These are phyloP conservation scores for Coenonympha arcania DNA, from an alignment of 2,888 invertebrate genomes.

Conservation along the genomic window DNA sequence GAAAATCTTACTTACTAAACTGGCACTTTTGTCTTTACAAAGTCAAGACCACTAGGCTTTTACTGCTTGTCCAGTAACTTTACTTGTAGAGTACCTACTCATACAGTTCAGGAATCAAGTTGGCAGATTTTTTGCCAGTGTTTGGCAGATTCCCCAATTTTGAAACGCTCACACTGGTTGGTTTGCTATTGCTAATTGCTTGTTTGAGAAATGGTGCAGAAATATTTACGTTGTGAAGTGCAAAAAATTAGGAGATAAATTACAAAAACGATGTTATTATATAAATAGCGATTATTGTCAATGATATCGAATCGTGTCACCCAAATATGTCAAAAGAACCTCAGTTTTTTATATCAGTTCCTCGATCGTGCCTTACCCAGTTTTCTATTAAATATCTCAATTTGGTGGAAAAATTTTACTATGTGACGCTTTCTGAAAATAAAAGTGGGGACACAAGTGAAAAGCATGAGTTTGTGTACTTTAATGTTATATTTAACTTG, in stretches of 20 bases:
- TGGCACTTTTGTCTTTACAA: no score
- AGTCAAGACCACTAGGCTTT: no score
- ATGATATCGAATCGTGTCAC: conserved; percentile 39
- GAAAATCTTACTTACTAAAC: no score
- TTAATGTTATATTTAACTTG: conserved; percentile 61
- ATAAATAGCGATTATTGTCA: conserved; percentile 44
- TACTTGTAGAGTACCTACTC: no score
- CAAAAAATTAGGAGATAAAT: conserved; percentile 31
- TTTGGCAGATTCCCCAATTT: no score
- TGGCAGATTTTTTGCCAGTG: no score
- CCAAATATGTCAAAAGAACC: conserved; percentile 63
- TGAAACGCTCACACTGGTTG: no score
- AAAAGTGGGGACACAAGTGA: conserved; percentile 49
- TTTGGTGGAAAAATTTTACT: conserved; percentile 70
- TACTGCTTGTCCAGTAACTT: no score
- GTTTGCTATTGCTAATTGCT: no score
- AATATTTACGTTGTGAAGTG: conserved; percentile 23
- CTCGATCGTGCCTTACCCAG: conserved; percentile 58
- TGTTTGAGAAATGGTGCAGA: not conserved
- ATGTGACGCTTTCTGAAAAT: conserved; percentile 63
- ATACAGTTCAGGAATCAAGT: no score
- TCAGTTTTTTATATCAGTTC: conserved; percentile 59
- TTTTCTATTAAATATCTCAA: conserved; percentile 65
- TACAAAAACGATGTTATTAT: conserved; percentile 59
- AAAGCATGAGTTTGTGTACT: conserved; percentile 58